Percentiles rank a stretch among this genome's conserved stretches.
These are phyloP conservation scores for Pandemis heparana DNA, from an alignment of 2,888 invertebrate species.

Conservation along the genomic window DNA sequence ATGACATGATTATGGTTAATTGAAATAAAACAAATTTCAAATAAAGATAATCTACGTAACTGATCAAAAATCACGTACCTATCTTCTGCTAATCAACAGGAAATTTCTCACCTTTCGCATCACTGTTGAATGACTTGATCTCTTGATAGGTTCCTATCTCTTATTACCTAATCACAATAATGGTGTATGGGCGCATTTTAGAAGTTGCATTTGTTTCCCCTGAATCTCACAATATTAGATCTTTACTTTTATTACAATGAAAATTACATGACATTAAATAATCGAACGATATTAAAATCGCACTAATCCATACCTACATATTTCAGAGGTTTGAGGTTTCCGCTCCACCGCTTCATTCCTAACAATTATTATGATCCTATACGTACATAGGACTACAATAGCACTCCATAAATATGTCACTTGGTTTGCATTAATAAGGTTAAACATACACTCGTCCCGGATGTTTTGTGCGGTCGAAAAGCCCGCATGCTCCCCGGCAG, in stretches of 20 bases:
- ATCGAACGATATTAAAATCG: no score
- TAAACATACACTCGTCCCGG: conserved; percentile 57
- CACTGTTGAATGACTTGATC: background rate
- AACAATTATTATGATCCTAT: background rate
- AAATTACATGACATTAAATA: no score
- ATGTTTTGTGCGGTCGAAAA: conserved; percentile 60
- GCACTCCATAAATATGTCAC: conserved; percentile 11
- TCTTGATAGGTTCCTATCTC: background rate
- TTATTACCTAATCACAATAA: background rate
- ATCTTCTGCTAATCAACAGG: background rate
- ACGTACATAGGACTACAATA: background rate
- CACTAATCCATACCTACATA: no score
- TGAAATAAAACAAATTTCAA: no score
- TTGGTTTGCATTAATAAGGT: conserved; percentile 18
- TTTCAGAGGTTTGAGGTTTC: background rate
- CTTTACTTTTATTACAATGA: no score
- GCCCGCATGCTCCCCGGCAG: conserved; percentile 68
- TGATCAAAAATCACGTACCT: background rate
- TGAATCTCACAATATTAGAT: no score
- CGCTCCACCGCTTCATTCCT: background rate
- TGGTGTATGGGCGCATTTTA: no score
- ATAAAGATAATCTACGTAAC: background rate
- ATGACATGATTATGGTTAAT: no score
- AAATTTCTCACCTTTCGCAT: background rate
- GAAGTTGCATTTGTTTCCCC: no score